A percentile compares a stretch with the other conserved stretches of the same genome.
Conservation (phyloP, 2,113 vertebrate genomes). For the Hydrolagus affinis region DNA sequence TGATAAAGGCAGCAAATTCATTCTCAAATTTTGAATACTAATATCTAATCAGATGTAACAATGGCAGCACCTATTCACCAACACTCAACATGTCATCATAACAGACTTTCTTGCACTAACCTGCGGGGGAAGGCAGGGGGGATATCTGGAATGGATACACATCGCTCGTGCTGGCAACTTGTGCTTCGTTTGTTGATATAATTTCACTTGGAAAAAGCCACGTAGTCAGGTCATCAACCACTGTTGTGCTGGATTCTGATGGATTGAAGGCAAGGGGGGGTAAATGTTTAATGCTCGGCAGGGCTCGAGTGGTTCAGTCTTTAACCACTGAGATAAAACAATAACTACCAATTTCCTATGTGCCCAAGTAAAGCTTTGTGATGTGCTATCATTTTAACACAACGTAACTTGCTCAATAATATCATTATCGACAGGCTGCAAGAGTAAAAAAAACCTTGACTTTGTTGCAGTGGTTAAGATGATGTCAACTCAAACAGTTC, state of each 20-base stretch:
- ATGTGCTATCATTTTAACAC: too few species aligned
- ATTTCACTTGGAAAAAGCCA: constrained; percentile 49
- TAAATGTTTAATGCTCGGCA: not conserved
- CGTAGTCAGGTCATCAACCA: constrained; percentile 20
- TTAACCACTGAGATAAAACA: not conserved
- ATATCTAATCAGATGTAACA: too few species aligned
- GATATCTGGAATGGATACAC: constrained; percentile 63
- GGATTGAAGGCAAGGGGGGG: not conserved
- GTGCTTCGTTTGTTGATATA: not conserved
- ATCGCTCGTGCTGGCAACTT: constrained; percentile 62
- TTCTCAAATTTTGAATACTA: too few species aligned
- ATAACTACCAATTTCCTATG: not conserved
- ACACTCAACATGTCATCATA: not conserved
- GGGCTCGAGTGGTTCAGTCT: not conserved
- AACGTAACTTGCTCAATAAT: too few species aligned
- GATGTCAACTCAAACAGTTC: too few species aligned
- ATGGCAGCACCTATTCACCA: too few species aligned
- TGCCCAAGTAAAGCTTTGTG: not conserved
- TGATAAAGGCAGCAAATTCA: too few species aligned
- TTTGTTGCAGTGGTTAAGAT: too few species aligned
- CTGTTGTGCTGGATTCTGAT: not conserved
- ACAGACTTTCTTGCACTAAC: constrained; percentile 34
- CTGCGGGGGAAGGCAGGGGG: constrained; percentile 51
- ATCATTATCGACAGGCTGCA: too few species aligned
- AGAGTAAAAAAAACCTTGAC: too few species aligned